phyloP scores from a whole-genome alignment of 1,140 invertebrate species.

The Aphis gossypii region DNA sequence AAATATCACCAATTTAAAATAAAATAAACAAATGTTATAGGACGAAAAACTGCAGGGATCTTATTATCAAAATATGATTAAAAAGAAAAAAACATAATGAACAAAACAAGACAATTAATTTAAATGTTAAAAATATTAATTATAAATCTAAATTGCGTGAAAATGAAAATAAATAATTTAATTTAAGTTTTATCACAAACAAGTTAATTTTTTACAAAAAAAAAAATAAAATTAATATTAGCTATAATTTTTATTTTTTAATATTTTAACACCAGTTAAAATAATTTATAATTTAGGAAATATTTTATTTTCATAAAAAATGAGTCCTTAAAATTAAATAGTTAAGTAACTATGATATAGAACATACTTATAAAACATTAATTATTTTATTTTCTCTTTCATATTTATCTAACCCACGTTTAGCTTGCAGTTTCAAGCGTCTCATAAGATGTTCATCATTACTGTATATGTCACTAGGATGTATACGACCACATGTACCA shows the following conservation, averaged over 20 bases:
- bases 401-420: slow-evolving; percentile 2
- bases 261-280: too few relatives aligned
- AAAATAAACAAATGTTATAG: not conserved
- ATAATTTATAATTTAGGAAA: not conserved
- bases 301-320: not conserved
- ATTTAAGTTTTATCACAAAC: not conserved
- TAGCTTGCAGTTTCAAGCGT: not conserved
- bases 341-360: not conserved
- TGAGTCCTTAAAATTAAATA: not conserved
- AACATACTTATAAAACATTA: not conserved
- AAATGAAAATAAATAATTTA: too few relatives aligned
- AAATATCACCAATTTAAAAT: not conserved
- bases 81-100: not conserved
- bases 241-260: too few relatives aligned
- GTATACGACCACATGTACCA: not conserved
- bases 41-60: not conserved
- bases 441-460: not conserved
- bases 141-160: not conserved
- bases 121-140: not conserved
- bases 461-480: not conserved
- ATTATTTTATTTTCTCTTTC: not conserved
- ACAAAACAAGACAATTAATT: not conserved
- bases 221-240: not conserved
- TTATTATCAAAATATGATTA: not conserved
- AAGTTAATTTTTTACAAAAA: not conserved